phyloP scores from a whole-genome alignment of 2,888 invertebrate species.

The Malthinus flaveolus region DNA sequence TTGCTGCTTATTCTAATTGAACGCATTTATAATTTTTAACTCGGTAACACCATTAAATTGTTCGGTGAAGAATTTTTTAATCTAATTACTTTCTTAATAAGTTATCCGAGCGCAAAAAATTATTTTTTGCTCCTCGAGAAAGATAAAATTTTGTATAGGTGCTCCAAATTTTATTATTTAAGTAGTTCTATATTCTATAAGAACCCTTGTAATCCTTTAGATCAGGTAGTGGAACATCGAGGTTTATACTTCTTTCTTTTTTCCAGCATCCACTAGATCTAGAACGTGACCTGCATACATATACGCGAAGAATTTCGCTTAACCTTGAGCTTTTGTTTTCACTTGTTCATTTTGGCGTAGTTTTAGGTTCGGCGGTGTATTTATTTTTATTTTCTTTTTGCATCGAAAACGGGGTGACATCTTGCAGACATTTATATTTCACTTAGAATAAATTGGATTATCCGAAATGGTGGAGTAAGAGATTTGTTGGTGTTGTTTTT shows the following conservation, averaged over 20 bases:
- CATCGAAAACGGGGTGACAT: slow-evolving; percentile 30
- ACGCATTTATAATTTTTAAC: too few relatives aligned
- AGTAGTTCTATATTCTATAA: slow-evolving; percentile 23
- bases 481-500: slow-evolving; percentile 34
- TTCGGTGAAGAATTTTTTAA: neutral
- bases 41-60: neutral
- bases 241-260: slow-evolving; percentile 26
- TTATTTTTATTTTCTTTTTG: slow-evolving; percentile 37
- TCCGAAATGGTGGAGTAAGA: slow-evolving; percentile 32
- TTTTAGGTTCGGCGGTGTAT: slow-evolving; percentile 11
- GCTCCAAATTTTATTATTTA: slow-evolving; percentile 29
- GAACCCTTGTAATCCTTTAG: slow-evolving; percentile 33
- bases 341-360: slow-evolving; percentile 34
- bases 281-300: slow-evolving; percentile 46
- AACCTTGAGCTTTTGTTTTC: slow-evolving; percentile 42
- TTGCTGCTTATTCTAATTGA: too few relatives aligned
- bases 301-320: slow-evolving; percentile 35
- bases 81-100: neutral
- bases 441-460: slow-evolving; percentile 37
- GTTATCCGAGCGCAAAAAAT: neutral
- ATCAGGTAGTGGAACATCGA: slow-evolving; percentile 37
- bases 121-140: neutral
- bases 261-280: slow-evolving; percentile 38
- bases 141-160: neutral
- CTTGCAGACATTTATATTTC: slow-evolving; percentile 36